phyloP scores from a whole-genome alignment of 2,113 vertebrate genomes.

The Donacobius atricapilla region DNA sequence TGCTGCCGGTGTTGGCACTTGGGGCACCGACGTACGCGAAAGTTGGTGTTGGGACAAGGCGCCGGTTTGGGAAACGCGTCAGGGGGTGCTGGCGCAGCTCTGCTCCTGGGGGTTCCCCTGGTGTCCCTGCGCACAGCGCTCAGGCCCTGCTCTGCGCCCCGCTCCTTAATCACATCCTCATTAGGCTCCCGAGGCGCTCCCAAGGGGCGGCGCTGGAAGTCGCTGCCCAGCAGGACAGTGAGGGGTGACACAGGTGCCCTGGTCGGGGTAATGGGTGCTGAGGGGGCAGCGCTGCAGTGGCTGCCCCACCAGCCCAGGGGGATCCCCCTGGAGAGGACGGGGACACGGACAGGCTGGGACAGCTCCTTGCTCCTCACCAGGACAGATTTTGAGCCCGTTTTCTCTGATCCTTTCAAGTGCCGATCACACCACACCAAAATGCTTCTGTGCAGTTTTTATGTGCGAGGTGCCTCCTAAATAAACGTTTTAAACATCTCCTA shows the following conservation, averaged over 20 bases:
- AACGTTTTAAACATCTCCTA: not conserved
- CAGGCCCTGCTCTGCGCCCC: fast-evolving
- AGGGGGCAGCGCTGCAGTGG: too few species aligned
- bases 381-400: not conserved
- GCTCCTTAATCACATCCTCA: fast-evolving
- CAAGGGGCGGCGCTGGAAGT: fast-evolving
- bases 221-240: not conserved
- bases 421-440: not conserved
- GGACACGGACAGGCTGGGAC: not conserved
- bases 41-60: not conserved
- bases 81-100: too few species aligned
- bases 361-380: not conserved
- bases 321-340: not conserved
- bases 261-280: not conserved
- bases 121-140: not conserved
- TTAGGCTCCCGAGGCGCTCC: not conserved
- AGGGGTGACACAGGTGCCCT: not conserved
- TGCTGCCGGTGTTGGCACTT: not conserved
- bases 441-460: not conserved
- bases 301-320: not conserved
- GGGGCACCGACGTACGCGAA: not conserved
- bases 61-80: too few species aligned
- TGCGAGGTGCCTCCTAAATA: not conserved
- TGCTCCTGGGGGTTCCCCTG: fast-evolving
- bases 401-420: not conserved